phyloP scores from a whole-genome alignment of 2,888 invertebrate genomes.

The Leptinotarsa tumamoca region DNA sequence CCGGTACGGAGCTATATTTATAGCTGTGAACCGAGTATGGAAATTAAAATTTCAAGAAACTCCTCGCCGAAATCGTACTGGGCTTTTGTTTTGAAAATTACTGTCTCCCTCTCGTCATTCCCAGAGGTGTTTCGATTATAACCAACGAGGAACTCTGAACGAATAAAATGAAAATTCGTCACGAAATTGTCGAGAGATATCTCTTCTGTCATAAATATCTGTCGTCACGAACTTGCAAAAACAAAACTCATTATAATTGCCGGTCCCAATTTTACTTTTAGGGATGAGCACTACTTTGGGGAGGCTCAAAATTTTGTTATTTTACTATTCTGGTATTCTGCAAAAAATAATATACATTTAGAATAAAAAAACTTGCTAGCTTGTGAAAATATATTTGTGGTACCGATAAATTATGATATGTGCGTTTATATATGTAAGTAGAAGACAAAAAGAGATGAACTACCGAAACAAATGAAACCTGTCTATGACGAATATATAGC shows the following conservation, averaged over 20 bases:
- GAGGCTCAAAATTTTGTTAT: not conserved
- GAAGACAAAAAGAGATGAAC: too few relatives aligned
- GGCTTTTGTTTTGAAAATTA: slow-evolving; percentile 15
- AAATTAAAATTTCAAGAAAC: slow-evolving; percentile 27
- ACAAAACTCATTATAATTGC: slow-evolving; percentile 11
- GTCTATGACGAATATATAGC: too few relatives aligned
- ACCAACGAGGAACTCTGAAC: not conserved
- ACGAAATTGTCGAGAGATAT: not conserved
- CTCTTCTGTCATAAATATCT: not conserved
- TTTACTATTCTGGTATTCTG: not conserved
- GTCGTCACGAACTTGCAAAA: not conserved
- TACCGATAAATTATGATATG: too few relatives aligned
- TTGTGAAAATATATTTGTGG: too few relatives aligned
- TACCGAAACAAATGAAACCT: too few relatives aligned
- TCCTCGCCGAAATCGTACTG: slow-evolving; percentile 16
- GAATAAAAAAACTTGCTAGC: too few relatives aligned
- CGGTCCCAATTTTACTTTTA: not conserved
- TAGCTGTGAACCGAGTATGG: slow-evolving; percentile 1
- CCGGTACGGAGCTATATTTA: slow-evolving; percentile 15
- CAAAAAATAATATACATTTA: too few relatives aligned
- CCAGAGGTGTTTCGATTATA: slow-evolving; percentile 18
- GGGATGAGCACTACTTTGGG: not conserved
- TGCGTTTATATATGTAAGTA: too few relatives aligned
- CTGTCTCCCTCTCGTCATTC: slow-evolving; percentile 13
- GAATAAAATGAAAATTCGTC: slow-evolving; percentile 1